phyloP scores from a whole-genome alignment of 2,888 invertebrate genomes.

The Sympetrum striolatum region DNA sequence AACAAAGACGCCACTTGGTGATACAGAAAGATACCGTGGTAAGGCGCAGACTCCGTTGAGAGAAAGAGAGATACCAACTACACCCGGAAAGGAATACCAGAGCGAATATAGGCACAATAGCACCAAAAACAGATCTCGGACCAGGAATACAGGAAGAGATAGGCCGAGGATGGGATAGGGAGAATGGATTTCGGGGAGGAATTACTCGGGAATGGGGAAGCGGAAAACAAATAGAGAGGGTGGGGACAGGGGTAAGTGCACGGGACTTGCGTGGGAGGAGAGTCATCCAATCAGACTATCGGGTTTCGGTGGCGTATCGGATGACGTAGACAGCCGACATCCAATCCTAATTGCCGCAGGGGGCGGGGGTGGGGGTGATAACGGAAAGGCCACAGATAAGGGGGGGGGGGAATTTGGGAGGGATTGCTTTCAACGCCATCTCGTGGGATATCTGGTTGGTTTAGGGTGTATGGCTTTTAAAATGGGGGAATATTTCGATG shows the following conservation, averaged over 20 bases:
- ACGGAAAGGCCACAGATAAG: not conserved
- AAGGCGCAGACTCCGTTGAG: no score
- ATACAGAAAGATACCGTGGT: no score
- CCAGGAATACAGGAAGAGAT: not conserved
- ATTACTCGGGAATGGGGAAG: not conserved
- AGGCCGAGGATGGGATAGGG: not conserved
- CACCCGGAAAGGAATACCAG: no score
- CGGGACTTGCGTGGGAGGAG: not conserved
- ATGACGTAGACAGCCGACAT: constrained; percentile 10
- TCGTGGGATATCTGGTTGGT: not conserved
- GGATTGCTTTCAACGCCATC: not conserved
- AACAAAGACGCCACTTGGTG: no score
- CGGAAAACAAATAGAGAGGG: not conserved
- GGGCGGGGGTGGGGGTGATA: not conserved
- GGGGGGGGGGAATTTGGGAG: not conserved
- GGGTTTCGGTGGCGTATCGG: not conserved
- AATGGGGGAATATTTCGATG: not conserved
- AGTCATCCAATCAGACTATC: constrained; percentile 27
- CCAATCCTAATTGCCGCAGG: constrained; percentile 25
- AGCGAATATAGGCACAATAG: no score
- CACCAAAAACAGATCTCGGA: no score
- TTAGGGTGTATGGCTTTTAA: not conserved
- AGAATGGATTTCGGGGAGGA: not conserved
- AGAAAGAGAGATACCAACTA: no score
- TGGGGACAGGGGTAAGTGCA: not conserved